Evolutionary conservation across 1,140 invertebrate genomes (phyloP), one percentile per base, ranked within the genome.

Genomic region (Melitaea cinxia): DNA sequence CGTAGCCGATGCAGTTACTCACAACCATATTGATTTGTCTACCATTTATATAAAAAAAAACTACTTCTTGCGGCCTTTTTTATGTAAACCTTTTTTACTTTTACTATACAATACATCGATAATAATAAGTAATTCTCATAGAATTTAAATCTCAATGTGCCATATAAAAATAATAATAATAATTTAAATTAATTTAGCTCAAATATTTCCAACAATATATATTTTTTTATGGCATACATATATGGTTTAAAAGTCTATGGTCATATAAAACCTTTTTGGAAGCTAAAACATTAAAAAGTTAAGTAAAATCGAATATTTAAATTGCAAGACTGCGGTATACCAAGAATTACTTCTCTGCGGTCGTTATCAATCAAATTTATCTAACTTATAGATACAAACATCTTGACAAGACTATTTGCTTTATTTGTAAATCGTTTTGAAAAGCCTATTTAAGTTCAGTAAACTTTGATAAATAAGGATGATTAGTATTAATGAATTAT

Each of bases 21-120:
- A 47, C 37, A 17, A 47, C 56, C 56, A 58, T 58, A 58, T 58
- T 58, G 56, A 58, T 58, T 58, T 58, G 42, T 58, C 49, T 52
- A 52, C 49, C 23, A 52, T 52, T 52, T 52, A 52, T 52, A 49
- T 58, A 47, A 21, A 47, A 47, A n/a, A 47, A 14, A 12, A 21
- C 17, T 47, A 9, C 42, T 23, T n/a, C 9, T 47, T 21, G 23
- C 33, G 23, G 23, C 42, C 42, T 47, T 23, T 47, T 47, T 47
- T 45, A n/a, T 33, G 7, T 9, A 4, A 12, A 9, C 17, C 21
- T 21, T 12, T 47, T 47, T 21, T 9, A 12, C 23, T 21, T 47
- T 47, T 47, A 23, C n/a, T 12, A 12, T 21, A 10, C 42, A 2
- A 4, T 2, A 7, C 17, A 21, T 1, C 5, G 0, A 6, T 0